Percentiles rank a stretch among this genome's conserved stretches.
These are phyloP conservation scores for Drosophila seclusa DNA, from an alignment of 2,888 invertebrate genomes.

Conservation along the genomic window DNA sequence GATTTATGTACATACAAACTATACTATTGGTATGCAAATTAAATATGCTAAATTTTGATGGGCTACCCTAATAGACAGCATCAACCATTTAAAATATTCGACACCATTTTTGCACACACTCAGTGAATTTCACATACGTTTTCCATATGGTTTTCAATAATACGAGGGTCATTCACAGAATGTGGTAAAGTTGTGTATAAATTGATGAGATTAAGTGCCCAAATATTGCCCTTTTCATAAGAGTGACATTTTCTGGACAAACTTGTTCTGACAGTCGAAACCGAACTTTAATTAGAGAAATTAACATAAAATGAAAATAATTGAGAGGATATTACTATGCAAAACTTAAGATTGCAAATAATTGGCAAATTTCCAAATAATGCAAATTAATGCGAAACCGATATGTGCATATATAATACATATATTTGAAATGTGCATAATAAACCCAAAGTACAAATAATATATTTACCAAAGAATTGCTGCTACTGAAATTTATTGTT, in stretches of 20 bases:
- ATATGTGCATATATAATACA: not conserved
- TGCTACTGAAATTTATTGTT: not conserved
- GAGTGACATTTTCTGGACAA: slow-evolving; percentile 1
- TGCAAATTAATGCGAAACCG: not conserved
- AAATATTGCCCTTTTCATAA: slow-evolving; percentile 17
- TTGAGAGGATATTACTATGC: not conserved
- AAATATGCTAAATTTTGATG: not conserved
- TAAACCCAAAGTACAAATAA: not conserved
- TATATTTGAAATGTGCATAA: not conserved
- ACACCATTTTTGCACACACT: not conserved
- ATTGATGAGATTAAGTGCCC: slow-evolving; percentile 34
- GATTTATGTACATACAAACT: not conserved
- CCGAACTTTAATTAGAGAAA: not conserved
- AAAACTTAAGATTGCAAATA: not conserved
- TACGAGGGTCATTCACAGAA: slow-evolving; percentile 8
- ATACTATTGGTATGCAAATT: slow-evolving; percentile 4
- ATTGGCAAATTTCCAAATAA: not conserved
- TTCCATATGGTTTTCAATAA: slow-evolving; percentile 5
- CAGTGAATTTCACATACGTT: not conserved
- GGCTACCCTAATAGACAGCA: not conserved
- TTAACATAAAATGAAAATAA: not conserved
- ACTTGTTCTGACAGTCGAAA: not conserved
- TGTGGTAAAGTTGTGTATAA: slow-evolving; percentile 39
- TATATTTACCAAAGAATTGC: not conserved
- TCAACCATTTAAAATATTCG: not conserved